phyloP scores from a whole-genome alignment of 2,797 vertebrate species.

The Gallirallus australis region DNA sequence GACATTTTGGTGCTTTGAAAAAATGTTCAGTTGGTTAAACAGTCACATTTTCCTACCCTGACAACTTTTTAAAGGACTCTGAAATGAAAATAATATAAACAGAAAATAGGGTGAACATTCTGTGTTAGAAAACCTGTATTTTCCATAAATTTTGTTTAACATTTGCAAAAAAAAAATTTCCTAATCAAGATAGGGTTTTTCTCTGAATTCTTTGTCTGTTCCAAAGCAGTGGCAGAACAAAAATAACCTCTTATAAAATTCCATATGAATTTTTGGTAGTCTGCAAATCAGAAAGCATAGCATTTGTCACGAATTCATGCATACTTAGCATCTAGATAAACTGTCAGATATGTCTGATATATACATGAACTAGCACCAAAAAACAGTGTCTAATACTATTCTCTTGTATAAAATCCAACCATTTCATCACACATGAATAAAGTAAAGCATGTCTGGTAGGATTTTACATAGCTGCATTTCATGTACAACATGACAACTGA shows the following conservation, averaged over 20 bases:
- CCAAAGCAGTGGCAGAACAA: background rate
- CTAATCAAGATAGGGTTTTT: background rate
- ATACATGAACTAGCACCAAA: background rate
- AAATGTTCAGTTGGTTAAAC: background rate
- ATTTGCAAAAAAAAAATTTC: background rate
- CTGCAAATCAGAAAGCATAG: constrained; percentile 18
- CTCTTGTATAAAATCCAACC: background rate
- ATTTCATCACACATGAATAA: background rate
- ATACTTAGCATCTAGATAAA: background rate
- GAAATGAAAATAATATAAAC: background rate
- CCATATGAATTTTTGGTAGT: background rate
- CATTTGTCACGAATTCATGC: constrained; percentile 13
- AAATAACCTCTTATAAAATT: background rate
- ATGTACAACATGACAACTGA: background rate
- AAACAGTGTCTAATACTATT: constrained; percentile 31
- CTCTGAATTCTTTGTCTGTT: background rate
- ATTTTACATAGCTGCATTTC: background rate
- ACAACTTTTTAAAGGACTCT: background rate
- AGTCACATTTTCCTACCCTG: background rate
- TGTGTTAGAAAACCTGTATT: background rate
- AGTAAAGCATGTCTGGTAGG: background rate
- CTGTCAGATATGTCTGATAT: background rate
- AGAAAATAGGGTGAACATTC: background rate
- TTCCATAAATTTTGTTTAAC: background rate
- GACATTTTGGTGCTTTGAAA: background rate